Percentiles rank a stretch among this genome's conserved stretches.
Evolutionary conservation across 2,888 invertebrate genomes (phyloP).

Genomic region (Clunio marinus): DNA sequence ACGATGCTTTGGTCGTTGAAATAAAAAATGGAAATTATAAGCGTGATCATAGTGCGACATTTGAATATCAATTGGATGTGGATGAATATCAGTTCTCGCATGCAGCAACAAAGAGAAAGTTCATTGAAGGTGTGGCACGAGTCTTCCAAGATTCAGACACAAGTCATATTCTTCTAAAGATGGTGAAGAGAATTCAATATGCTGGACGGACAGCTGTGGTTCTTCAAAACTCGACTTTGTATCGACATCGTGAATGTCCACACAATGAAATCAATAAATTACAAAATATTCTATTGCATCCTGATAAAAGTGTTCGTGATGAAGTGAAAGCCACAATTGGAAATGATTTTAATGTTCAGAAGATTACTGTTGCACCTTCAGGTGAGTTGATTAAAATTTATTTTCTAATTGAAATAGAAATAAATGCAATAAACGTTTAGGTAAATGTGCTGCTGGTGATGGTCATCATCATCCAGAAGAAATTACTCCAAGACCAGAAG

Average conservation of each 20-base stretch:
- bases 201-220: constrained; percentile 64
- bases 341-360: constrained; percentile 59
- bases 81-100: constrained; percentile 66
- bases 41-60: constrained; percentile 67
- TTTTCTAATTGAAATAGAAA: neutral
- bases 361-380: constrained; percentile 54
- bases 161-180: constrained; percentile 67
- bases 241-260: constrained; percentile 60
- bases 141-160: constrained; percentile 73
- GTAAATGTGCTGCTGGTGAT: constrained; percentile 26
- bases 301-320: constrained; percentile 57
- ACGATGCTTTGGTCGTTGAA: constrained; percentile 73
- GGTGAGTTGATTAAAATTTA: too few relatives aligned
- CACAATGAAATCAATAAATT: constrained; percentile 69
- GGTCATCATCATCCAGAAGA: constrained; percentile 31
- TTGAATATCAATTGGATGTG: constrained; percentile 72
- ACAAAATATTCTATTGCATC: constrained; percentile 65
- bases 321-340: constrained; percentile 58
- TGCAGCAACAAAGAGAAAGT: constrained; percentile 69
- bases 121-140: constrained; percentile 72
- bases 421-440: neutral
- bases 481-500: neutral
- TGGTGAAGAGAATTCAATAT: constrained; percentile 54
- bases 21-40: constrained; percentile 60
- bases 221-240: constrained; percentile 72